Evolutionary conservation across 1,140 invertebrate species (phyloP).

Genomic region (Drosophila parabipectinata): DNA sequence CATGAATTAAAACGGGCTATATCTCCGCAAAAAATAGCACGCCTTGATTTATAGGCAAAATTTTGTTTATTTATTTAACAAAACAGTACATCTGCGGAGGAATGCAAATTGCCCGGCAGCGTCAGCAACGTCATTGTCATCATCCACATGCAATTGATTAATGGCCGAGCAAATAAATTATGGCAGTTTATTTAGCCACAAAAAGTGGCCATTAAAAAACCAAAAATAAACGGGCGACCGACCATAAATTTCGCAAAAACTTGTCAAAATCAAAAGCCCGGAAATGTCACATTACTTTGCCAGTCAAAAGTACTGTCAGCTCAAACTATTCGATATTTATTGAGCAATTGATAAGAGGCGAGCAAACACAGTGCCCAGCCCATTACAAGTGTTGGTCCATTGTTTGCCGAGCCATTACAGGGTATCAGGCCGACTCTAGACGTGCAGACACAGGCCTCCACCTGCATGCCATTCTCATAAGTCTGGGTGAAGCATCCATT

Average conservation of each 20-base stretch:
- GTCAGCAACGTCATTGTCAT: conserved; percentile 45
- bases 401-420: conserved; percentile 48
- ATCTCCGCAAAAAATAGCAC: background rate
- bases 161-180: conserved; percentile 62
- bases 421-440: conserved; percentile 66
- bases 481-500: conserved; percentile 72
- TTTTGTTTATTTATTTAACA: conserved; percentile 36
- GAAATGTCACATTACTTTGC: conserved; percentile 62
- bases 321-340: conserved; percentile 39
- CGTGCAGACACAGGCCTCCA: conserved; percentile 77
- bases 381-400: conserved; percentile 1
- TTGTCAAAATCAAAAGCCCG: conserved; percentile 65
- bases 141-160: conserved; percentile 65
- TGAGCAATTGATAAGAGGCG: conserved; percentile 50
- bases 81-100: conserved; percentile 21
- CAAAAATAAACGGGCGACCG: conserved; percentile 37
- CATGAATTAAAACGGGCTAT: background rate
- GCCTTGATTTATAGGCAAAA: conserved; percentile 31
- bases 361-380: conserved; percentile 36
- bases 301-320: conserved; percentile 4
- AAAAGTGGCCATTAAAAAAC: conserved; percentile 22
- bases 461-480: conserved; percentile 64
- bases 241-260: conserved; percentile 60
- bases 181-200: conserved; percentile 64
- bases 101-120: conserved; percentile 28